A percentile compares a stretch with the other conserved stretches of the same genome.
phyloP scores from a whole-genome alignment of 2,113 vertebrate species.

The Sinocyclocheilus maitianheensis region DNA sequence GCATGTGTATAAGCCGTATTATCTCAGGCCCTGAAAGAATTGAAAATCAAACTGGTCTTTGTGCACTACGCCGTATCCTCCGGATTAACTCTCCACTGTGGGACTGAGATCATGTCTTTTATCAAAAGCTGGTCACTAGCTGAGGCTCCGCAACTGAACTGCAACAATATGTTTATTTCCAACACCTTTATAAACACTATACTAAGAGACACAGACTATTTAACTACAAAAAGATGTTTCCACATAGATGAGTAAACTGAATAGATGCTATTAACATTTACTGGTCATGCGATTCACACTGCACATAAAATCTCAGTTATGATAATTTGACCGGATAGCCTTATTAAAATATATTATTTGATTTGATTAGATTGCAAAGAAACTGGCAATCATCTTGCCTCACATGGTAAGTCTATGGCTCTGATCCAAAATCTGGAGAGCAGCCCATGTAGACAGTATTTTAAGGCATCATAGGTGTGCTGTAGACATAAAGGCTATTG shows the following conservation, averaged over 20 bases:
- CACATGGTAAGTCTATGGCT: too few species aligned
- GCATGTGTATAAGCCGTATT: slow-evolving; percentile 13
- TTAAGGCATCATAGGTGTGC: not conserved
- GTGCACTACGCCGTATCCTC: not conserved
- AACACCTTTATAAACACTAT: not conserved
- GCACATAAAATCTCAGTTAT: not conserved
- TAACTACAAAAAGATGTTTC: not conserved
- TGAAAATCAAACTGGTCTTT: slow-evolving; percentile 29
- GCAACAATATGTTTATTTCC: not conserved
- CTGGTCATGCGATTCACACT: too few species aligned
- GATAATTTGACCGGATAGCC: not conserved
- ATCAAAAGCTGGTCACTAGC: slow-evolving; percentile 22
- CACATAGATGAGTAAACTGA: not conserved
- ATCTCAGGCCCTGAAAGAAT: slow-evolving; percentile 25
- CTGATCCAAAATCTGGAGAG: too few species aligned
- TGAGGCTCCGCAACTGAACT: not conserved
- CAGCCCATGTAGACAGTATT: not conserved
- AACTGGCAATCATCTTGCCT: too few species aligned
- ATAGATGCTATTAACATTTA: not conserved
- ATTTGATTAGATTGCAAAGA: too few species aligned
- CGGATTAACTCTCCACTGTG: slow-evolving; percentile 23
- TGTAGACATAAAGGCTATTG: not conserved
- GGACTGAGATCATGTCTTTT: slow-evolving; percentile 11
- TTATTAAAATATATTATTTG: too few species aligned
- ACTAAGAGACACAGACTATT: not conserved